A percentile compares a stretch with the other conserved stretches of the same genome.
These are phyloP conservation scores for Lobophora halterata DNA, from an alignment of 2,888 invertebrate species.

Conservation along the genomic window DNA sequence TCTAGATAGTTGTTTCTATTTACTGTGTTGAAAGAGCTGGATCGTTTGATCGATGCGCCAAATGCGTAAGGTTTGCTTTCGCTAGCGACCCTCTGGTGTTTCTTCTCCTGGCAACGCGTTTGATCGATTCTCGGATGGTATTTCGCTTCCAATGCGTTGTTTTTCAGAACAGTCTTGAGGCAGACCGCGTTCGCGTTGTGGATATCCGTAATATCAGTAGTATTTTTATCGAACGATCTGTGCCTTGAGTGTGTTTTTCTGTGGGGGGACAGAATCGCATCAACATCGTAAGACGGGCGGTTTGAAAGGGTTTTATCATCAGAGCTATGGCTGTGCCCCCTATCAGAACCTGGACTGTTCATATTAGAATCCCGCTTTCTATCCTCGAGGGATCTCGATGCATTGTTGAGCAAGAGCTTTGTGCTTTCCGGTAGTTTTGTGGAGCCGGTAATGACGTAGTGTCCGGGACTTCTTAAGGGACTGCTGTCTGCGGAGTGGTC, in stretches of 20 bases:
- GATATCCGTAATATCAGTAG: constrained; percentile 59
- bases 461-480: constrained; percentile 69
- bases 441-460: constrained; percentile 74
- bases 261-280: constrained; percentile 62
- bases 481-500: constrained; percentile 65
- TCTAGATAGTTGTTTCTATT: constrained; percentile 69
- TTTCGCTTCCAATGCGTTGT: constrained; percentile 64
- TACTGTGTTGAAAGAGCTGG: constrained; percentile 83
- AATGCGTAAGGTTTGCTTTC: constrained; percentile 58
- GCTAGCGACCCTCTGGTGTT: constrained; percentile 53
- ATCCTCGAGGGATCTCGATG: constrained; percentile 65
- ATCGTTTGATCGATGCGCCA: constrained; percentile 80
- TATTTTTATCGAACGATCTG: constrained; percentile 74
- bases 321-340: constrained; percentile 66
- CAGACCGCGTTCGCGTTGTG: constrained; percentile 62
- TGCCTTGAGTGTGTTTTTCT: constrained; percentile 78
- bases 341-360: constrained; percentile 69
- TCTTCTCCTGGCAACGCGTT: constrained; percentile 67
- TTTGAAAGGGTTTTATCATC: constrained; percentile 73
- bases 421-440: constrained; percentile 58
- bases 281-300: constrained; percentile 61
- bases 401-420: constrained; percentile 58
- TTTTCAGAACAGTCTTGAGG: constrained; percentile 68
- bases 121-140: constrained; percentile 61
- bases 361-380: constrained; percentile 58